Percentiles rank a stretch among this genome's conserved stretches.
These are phyloP conservation scores for Ypsolopha scabrella DNA, from an alignment of 2,888 invertebrate genomes.

Conservation along the genomic window DNA sequence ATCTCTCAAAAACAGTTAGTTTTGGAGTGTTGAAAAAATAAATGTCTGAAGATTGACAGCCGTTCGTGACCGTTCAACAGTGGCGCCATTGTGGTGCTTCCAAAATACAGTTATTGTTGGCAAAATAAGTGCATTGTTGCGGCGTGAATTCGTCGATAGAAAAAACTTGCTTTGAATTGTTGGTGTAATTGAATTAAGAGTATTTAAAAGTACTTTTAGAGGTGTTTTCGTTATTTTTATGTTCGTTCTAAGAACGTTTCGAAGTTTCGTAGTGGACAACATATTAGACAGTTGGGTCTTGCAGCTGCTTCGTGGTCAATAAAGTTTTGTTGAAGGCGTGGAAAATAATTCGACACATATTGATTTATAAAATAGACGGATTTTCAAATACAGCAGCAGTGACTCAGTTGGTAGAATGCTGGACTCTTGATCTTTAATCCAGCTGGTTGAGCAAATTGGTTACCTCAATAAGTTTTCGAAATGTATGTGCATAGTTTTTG, in stretches of 20 bases:
- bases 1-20: conserved; percentile 39
- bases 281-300: conserved; percentile 4
- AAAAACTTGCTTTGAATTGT: conserved; percentile 42
- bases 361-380: too few relatives aligned
- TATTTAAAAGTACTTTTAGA: conserved; percentile 16
- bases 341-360: too few relatives aligned
- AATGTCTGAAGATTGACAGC: conserved; percentile 21
- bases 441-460: too few relatives aligned
- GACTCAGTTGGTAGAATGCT: too few relatives aligned
- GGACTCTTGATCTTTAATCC: too few relatives aligned
- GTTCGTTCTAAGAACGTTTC: conserved; percentile 24
- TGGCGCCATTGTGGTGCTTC: conserved; percentile 21
- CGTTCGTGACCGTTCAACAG: conserved; percentile 25
- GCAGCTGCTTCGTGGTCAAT: conserved; percentile 5
- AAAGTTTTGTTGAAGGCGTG: too few relatives aligned
- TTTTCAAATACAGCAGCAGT: too few relatives aligned
- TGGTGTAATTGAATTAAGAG: conserved; percentile 57
- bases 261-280: conserved; percentile 1
- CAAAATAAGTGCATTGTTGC: conserved; percentile 57
- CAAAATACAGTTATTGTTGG: conserved; percentile 61
- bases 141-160: conserved; percentile 31
- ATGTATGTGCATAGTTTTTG: too few relatives aligned
- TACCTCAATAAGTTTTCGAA: too few relatives aligned
- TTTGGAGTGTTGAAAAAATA: conserved; percentile 36
- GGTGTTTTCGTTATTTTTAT: conserved; percentile 18